Conservation (phyloP, 1,140 invertebrate species). For the Drosophila suzukii region DNA sequence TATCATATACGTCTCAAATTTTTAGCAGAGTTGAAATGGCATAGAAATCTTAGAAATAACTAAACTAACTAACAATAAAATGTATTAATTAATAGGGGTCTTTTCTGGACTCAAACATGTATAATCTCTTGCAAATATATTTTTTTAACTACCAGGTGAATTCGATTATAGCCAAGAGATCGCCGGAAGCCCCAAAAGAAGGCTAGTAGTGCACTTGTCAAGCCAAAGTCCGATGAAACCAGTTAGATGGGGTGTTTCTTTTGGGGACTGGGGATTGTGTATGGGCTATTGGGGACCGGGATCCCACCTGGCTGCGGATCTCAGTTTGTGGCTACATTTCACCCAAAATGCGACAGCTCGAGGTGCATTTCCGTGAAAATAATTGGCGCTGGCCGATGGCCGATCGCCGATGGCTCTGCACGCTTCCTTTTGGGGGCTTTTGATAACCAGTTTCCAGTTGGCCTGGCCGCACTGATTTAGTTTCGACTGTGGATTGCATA, state of each 20-base stretch:
- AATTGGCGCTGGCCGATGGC: slow-evolving; percentile 43
- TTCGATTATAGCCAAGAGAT: background rate
- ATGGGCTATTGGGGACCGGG: background rate
- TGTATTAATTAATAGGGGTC: too few relatives aligned
- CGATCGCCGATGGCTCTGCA: slow-evolving; percentile 15
- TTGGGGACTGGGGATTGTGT: background rate
- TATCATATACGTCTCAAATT: too few relatives aligned
- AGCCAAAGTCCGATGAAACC: slow-evolving; percentile 52
- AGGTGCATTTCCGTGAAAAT: slow-evolving; percentile 72
- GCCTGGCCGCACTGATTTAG: slow-evolving; percentile 37
- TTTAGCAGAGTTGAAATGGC: too few relatives aligned
- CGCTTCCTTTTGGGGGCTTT: slow-evolving; percentile 28
- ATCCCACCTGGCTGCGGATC: slow-evolving; percentile 10
- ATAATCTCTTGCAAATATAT: too few relatives aligned
- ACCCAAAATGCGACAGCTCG: slow-evolving; percentile 45
- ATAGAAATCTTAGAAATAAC: too few relatives aligned
- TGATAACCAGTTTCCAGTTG: slow-evolving; percentile 24
- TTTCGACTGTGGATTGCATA: slow-evolving; percentile 42
- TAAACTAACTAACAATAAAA: too few relatives aligned
- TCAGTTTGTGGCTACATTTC: slow-evolving; percentile 19
- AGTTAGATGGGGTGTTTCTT: slow-evolving; percentile 36
- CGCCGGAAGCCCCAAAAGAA: slow-evolving; percentile 8
- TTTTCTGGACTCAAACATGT: too few relatives aligned
- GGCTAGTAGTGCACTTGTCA: slow-evolving; percentile 53
- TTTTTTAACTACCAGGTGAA: too few relatives aligned